These are phyloP conservation scores for Steromphala cineraria DNA, from an alignment of 2,888 invertebrate genomes.

Conservation along the genomic window DNA sequence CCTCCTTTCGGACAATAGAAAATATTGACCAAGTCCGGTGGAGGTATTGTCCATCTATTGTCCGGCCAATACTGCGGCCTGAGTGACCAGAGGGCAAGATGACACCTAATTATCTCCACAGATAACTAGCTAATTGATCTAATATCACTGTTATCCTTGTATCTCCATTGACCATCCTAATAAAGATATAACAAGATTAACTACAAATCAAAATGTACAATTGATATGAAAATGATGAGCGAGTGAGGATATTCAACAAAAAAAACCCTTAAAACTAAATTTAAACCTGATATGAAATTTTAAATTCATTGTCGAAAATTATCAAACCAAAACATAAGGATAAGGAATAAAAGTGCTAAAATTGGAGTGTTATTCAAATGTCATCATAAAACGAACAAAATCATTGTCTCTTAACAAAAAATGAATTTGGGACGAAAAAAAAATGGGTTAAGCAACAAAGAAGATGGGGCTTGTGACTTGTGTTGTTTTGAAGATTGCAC, in stretches of 20 bases:
- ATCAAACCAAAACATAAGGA: no score
- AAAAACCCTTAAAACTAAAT: no score
- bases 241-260: no score
- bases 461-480: neutral
- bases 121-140: neutral
- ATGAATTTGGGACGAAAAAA: neutral
- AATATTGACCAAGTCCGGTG: conserved; percentile 13
- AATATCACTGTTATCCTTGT: neutral
- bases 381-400: no score
- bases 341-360: no score
- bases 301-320: no score
- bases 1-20: neutral
- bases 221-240: no score
- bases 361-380: no score
- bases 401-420: no score
- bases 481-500: conserved; percentile 12
- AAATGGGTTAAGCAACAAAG: neutral
- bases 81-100: neutral
- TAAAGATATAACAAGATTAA: no score
- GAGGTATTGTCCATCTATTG: conserved; percentile 3
- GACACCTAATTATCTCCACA: neutral
- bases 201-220: no score
- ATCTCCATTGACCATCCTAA: neutral
- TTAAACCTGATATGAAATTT: no score
- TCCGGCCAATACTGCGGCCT: neutral